Evolutionary conservation across 2,797 vertebrate species (phyloP), one percentile per base, ranked within the genome.

Genomic region (Cyclura pinguis): DNA sequence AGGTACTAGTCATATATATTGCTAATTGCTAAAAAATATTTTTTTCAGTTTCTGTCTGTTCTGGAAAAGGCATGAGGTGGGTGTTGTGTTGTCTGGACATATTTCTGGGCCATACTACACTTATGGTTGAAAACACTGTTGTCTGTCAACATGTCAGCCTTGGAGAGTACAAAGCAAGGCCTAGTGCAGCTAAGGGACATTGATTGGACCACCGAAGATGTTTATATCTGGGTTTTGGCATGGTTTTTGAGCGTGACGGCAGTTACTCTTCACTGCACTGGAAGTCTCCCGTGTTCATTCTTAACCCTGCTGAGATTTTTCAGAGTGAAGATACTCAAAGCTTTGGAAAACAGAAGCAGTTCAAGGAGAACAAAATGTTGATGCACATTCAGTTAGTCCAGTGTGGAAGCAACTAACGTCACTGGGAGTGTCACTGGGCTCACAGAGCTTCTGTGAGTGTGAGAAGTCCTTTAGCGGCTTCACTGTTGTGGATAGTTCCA

Each of bases 1-100:
- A 99, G 98, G 99, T 99, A 97, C 32, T 74, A 22, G 57, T 35
- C n/a, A 4, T 22, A 67, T 14, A 13, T 69, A 67, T 64, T 85
- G 6, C 27, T 24, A 84, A 6, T 13, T 86, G 0, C 1, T 57
- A 62, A 62, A 59, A 6, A 62, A 0, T 80, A 80, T 92, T 52
- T 92, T 91, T 27, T 50, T 3, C 27, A 7, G 2, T 82, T 85
- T 27, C 12, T 42, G 14, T 22, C 16, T 80, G 8, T 78, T 69
- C 6, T 47, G 29, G 86, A 29, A 16, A 9, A 12, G 2, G 1
- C 13, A 29, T 50, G 22, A 38, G 9, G 16, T 35, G 1, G 27
- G 35, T 55, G 29, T 29, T 86, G 24, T 22, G 10, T 57, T 55
- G n/a, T 38, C 20, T n/a, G 52, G 6, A 38, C 32, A 20, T 27